Conservation (phyloP, 1,140 invertebrate species). For the Lineus longissimus region DNA sequence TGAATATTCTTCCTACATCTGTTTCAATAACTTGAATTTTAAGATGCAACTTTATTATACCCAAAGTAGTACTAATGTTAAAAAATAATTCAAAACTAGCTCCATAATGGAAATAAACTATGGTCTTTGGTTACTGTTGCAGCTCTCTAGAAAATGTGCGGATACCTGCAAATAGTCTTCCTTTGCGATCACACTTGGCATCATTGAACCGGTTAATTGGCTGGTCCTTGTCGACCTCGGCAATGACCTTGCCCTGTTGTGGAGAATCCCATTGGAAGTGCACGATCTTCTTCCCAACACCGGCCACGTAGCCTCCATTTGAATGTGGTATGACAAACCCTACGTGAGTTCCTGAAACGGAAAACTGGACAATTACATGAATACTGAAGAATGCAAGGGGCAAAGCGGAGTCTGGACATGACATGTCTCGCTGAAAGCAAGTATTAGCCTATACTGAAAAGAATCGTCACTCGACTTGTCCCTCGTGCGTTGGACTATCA, state of each 20-base stretch:
- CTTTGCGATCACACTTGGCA: slow-evolving; percentile 78
- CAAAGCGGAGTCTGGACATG: neutral
- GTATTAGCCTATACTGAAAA: too few relatives aligned
- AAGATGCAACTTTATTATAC: too few relatives aligned
- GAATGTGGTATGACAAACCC: slow-evolving; percentile 63
- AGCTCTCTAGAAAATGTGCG: neutral
- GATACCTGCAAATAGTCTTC: slow-evolving; percentile 71
- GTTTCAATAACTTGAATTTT: too few relatives aligned
- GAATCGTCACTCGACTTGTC: too few relatives aligned
- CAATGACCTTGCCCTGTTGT: slow-evolving; percentile 25
- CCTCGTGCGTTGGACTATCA: too few relatives aligned
- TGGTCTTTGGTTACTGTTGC: neutral
- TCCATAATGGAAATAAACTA: neutral
- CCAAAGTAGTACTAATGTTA: too few relatives aligned
- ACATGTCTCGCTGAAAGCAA: too few relatives aligned
- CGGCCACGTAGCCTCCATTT: slow-evolving; percentile 37
- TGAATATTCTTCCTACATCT: too few relatives aligned
- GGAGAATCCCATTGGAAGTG: slow-evolving; percentile 29
- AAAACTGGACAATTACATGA: neutral
- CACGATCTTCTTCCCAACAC: slow-evolving; percentile 19
- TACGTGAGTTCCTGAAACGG: slow-evolving; percentile 29
- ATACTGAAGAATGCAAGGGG: neutral
- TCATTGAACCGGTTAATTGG: slow-evolving; percentile 73
- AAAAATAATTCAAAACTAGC: too few relatives aligned
- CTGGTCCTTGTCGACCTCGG: slow-evolving; percentile 61